Evolutionary conservation across 2,113 vertebrate species (phyloP), one percentile per base, ranked within the genome.

Genomic region (Gorsachius goisagi): DNA sequence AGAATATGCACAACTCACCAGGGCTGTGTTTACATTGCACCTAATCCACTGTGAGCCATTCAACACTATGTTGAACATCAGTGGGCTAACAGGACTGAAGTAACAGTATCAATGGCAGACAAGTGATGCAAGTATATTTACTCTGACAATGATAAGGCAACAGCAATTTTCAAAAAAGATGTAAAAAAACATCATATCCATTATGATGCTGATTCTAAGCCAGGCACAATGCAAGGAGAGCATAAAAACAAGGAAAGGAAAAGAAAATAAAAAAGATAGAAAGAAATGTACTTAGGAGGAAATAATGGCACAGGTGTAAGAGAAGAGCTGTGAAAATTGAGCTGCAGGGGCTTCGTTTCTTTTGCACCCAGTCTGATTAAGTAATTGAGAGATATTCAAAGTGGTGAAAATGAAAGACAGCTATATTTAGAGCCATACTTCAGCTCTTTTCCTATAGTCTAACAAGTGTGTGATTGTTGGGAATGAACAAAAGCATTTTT

Each of bases 401-500:
- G 89, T 22, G 33, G 84, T 90, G 94, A 96, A 92, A 97, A 97
- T 92, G 56, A 93, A 95, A 95, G 45, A 50, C 58, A 80, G 73
- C 66, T 95, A 93, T 81, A 92, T 92, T 95, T 97, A 96, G 92
- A 82, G 52, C 32, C 50, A 49, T 26, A 72, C 53, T 87, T 67
- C 64, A 81, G 90, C 37, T 96, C 39, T 93, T 97, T 95, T 97
- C 95, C 94, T 91, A 87, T 6, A 79, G 92, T 78, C 86, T 89
- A 89, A 78, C 58, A 87, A 75, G 58, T 60, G 27, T 81, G 67
- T 64, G 66, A 92, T 75, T 78, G 89, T 89, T 33, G 8, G 21
- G 21, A 27, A 89, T 56, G 73, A 94, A 93, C 60, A 50, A 90
- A 88, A 93, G 35, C 5, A 15, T 21, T 89, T 92, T 82, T 82